Base-by-base conservation (phyloP, 2,888 invertebrate genomes). In the Eristalinus sepulchralis region DNA sequence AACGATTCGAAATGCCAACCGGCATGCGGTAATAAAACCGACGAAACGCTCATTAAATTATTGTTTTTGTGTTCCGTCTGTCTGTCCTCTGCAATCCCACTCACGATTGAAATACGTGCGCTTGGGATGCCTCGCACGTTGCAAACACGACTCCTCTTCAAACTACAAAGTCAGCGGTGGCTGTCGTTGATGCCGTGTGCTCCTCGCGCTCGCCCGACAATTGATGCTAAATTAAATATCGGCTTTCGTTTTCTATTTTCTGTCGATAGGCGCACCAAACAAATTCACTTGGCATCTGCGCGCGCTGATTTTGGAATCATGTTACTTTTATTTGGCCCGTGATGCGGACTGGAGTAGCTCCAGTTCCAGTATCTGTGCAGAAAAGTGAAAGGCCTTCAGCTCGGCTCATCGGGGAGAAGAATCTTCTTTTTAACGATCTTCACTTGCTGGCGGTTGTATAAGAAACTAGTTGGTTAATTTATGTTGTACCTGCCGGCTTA, bases 381-480 rank as follows among this genome's bases (percentile, higher is more conserved):
- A 75, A 79, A 83, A 73, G 70, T 79, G 73, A 75, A 83, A 83
- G 75, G 83, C 64, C 55, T 62, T 53, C 13, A n/a, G 39, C 39
- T 0, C 17, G 17, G 60, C 27, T 27, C 55, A 57, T 80, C 72
- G 47, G 9, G 8, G 47, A 47, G 64, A 75, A 75, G 75, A 75
- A 70, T 79, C 79, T 83, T 79, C 73, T 39, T 70, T 59, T 75
- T 67, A 59, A 68, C 33, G 66, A 85, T 72, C 76, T 72, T 68
- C 68, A 60, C 64, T 47, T 47, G 33, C 8, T 17, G 47, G 17
- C 17, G 2, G 63, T 81, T 85, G 81, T 81, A 85, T 85, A 81
- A 85, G 71, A 81, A 81, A 85, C 84, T 72, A 31, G 84, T 81
- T 81, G 63, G 85, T 33, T 78, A 78, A 78, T 78, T 75, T 82